Base-by-base conservation (phyloP, 2,797 vertebrate genomes). In the Scyliorhinus canicula region DNA sequence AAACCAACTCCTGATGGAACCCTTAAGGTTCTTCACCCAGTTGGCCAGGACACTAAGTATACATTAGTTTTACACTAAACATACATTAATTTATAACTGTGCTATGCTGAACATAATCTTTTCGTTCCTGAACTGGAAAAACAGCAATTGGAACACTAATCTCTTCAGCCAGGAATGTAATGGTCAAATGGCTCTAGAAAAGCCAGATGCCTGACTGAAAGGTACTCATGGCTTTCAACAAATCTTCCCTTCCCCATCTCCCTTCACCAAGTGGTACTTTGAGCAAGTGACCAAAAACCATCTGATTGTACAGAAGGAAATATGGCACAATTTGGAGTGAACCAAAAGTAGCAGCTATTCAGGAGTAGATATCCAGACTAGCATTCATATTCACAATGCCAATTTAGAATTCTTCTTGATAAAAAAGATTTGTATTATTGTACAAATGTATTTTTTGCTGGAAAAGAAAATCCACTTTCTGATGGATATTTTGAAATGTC, bases 301-400 rank as follows among this genome's bases (percentile, higher is more conserved):
- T 69, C 67, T 74, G 69, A 52, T 69, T 52, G 24, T 50, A 31
- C 63, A 60, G 40, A 93, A 71, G 65, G 28, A 74, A 55, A 94
- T 74, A 69, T 74, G 93, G 93, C 31, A 94, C 67, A 71, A 74
- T 94, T 94, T 94, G 93, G 93, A 74, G 93, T 94, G 93, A 57
- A 74, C 50, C 16, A 94, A 93, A 74, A 93, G 85, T 11, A 60
- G 86, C 86, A n/a, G 14, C 44, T 60, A 60, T n/a, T 55, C 57
- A 90, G 57, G 52, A 90, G 21, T n/a, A 90, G 93, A 69, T 94
- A 94, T 71, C 67, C 93, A 94, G 67, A 74, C 26, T 55, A 94
- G 26, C 44, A 93, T 93, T 93, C 50, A 24, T 71, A 71, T 69
- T 93, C 63, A 71, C 65, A 93, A 93, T 93, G 88, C 67, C 93